Evolutionary conservation across 2,888 invertebrate genomes (phyloP), one percentile per base, ranked within the genome.

Genomic region (Neoaliturus tenellus): DNA sequence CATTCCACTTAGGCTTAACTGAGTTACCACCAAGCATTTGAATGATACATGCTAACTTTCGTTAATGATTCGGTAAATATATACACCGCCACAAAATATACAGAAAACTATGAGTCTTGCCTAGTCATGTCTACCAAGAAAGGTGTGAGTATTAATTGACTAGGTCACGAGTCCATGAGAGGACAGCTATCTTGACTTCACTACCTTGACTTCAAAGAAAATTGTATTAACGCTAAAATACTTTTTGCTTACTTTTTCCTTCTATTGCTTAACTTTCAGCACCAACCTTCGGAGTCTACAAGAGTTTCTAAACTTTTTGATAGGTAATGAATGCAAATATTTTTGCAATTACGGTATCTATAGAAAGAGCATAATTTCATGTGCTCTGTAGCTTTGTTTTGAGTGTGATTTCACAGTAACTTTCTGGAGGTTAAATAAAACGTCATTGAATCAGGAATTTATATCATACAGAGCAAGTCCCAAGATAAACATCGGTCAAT

Each of bases 191-290:
- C 25, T 14, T 48, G 25, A 8, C 17, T 14, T 39, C 12, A 5
- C 71, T 17, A 71, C 48, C 25, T 14, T 48, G 25, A 8, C 17
- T 14, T 39, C 12, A 5, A 44, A 44, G 20, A 44, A 75, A 48
- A 25, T 75, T n/a, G n/a, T n/a, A n/a, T 75, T 44, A 44, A 35
- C 4, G 12, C 44, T 75, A 73, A 4, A 75, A 75, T 28, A 75
- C 75, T 75, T 75, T 44, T 75, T 75, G 75, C 75, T 75, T 75
- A 75, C 75, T 75, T 75, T 75, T 75, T 25, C 75, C 23, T 39
- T 6, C 6, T 39, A 12, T 6, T 39, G 39, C 6, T 39, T 39
- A n/a, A n/a, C n/a, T n/a, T n/a, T n/a, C n/a, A n/a, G n/a, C n/a
- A n/a, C n/a, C n/a, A n/a, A n/a, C n/a, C n/a, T n/a, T n/a, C n/a